Evolutionary conservation across 2,888 invertebrate species (phyloP).

Genomic region (Cryptosula pallasiana): DNA sequence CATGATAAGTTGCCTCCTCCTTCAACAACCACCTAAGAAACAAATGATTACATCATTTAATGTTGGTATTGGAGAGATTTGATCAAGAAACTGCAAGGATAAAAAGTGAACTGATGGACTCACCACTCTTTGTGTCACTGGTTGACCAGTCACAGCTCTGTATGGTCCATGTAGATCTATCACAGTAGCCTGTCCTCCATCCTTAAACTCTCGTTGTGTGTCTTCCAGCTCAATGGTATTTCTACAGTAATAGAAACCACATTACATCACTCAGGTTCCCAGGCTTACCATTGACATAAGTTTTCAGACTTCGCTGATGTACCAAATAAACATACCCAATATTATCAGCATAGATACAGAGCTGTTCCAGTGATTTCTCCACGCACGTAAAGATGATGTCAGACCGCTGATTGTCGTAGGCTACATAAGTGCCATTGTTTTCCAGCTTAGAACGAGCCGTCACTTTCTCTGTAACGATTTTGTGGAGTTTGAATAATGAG

Average conservation of each 20-base stretch:
- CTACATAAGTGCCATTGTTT: background rate
- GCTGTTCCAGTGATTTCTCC: background rate
- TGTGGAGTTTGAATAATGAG: too few species aligned
- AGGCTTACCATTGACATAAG: too few species aligned
- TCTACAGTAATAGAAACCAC: conserved; percentile 1
- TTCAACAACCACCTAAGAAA: background rate
- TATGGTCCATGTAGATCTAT: conserved; percentile 1
- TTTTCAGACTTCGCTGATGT: too few species aligned
- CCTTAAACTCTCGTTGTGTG: background rate
- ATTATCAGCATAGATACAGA: conserved; percentile 8
- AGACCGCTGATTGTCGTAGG: background rate
- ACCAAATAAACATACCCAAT: too few species aligned
- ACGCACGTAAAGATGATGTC: conserved; percentile 11
- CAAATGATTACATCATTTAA: too few species aligned
- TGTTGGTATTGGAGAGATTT: too few species aligned
- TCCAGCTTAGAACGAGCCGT: background rate
- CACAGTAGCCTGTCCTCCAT: background rate
- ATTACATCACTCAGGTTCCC: too few species aligned
- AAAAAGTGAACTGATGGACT: too few species aligned
- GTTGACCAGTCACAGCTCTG: background rate
- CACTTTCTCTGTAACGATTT: background rate
- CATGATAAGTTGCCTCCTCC: background rate
- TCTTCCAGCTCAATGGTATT: background rate
- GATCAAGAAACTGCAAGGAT: too few species aligned
- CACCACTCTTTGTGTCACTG: background rate